phyloP scores from a whole-genome alignment of 1,140 invertebrate species.

The Calosoma granatense region DNA sequence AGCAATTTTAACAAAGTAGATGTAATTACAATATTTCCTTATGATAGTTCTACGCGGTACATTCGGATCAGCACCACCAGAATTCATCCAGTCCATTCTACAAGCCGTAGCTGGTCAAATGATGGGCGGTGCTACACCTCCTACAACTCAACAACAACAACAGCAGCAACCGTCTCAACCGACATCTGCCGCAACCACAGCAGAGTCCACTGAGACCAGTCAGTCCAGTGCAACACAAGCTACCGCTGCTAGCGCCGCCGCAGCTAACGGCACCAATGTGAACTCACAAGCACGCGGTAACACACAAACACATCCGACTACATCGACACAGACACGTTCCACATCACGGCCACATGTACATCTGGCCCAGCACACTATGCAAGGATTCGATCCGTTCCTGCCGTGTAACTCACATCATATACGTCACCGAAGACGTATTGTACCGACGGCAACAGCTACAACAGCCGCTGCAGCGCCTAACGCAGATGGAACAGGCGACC shows the following conservation, averaged over 20 bases:
- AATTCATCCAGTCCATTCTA: slow-evolving; percentile 49
- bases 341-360: slow-evolving; percentile 51
- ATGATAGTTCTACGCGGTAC: slow-evolving; percentile 24
- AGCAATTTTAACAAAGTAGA: background rate
- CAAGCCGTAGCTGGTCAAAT: slow-evolving; percentile 37
- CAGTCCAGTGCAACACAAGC: slow-evolving; percentile 15
- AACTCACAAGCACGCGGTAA: slow-evolving; percentile 47
- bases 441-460: slow-evolving; percentile 13
- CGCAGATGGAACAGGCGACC: background rate
- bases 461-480: slow-evolving; percentile 18
- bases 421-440: slow-evolving; percentile 20
- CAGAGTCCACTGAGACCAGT: slow-evolving; percentile 15
- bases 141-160: slow-evolving; percentile 15
- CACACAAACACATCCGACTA: slow-evolving; percentile 53
- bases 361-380: slow-evolving; percentile 32
- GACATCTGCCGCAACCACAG: slow-evolving; percentile 15
- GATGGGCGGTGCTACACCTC: slow-evolving; percentile 32
- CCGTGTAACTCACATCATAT: slow-evolving; percentile 57
- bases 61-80: slow-evolving; percentile 33
- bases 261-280: slow-evolving; percentile 16
- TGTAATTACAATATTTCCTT: slow-evolving; percentile 11
- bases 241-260: slow-evolving; percentile 15
- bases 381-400: slow-evolving; percentile 56
- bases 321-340: slow-evolving; percentile 53
- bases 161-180: slow-evolving; percentile 12